These are phyloP conservation scores for Sminthurinus aureus DNA, from an alignment of 2,888 invertebrate species.

Conservation along the genomic window DNA sequence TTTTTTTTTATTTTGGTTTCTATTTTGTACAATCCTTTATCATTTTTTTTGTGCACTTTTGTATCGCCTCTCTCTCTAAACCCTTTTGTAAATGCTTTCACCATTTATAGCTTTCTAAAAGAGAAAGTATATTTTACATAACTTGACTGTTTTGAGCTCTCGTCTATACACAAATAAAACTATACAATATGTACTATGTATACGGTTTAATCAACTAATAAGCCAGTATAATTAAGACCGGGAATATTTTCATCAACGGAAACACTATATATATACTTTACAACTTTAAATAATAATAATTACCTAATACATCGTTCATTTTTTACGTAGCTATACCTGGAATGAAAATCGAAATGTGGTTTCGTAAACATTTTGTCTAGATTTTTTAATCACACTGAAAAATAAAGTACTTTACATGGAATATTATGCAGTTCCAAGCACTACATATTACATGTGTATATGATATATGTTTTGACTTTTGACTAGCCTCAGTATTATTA, in stretches of 20 bases:
- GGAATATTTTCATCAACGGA: background rate
- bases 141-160: background rate
- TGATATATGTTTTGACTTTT: too few species aligned
- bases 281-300: too few species aligned
- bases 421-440: too few species aligned
- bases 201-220: background rate
- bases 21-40: background rate
- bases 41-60: slow-evolving; percentile 13
- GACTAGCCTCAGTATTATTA: too few species aligned
- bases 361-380: too few species aligned
- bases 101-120: background rate
- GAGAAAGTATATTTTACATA: background rate
- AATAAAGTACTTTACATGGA: too few species aligned
- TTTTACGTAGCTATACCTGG: too few species aligned
- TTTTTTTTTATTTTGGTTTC: too few species aligned
- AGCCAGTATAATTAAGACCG: background rate
- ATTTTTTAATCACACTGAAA: too few species aligned
- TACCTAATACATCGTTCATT: too few species aligned
- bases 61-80: background rate
- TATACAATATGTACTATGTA: background rate
- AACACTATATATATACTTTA: background rate
- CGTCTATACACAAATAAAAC: background rate
- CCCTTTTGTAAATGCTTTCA: background rate
- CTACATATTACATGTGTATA: too few species aligned
- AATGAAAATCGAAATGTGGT: too few species aligned